Percentiles rank a stretch among this genome's conserved stretches.
Evolutionary conservation across 1,140 invertebrate genomes (phyloP).

Genomic region (Caenorhabditis brenneri): DNA sequence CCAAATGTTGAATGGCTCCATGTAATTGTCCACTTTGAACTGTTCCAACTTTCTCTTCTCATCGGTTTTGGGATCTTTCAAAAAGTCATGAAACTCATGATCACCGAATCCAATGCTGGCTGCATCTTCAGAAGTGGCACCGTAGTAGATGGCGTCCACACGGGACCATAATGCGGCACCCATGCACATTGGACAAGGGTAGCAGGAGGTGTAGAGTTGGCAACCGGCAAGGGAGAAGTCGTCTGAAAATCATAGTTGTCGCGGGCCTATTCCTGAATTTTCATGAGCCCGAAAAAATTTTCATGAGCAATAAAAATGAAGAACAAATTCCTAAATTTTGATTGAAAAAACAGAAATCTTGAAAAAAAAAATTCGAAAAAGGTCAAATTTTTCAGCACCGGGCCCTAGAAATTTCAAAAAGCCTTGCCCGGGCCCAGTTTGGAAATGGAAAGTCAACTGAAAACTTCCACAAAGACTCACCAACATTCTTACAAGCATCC

Average conservation of each 20-base stretch:
- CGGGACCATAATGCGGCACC: constrained; percentile 64
- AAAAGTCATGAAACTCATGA: constrained; percentile 61
- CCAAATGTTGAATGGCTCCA: constrained; percentile 15
- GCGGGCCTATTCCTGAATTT: neutral
- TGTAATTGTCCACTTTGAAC: constrained; percentile 11
- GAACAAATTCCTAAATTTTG: too few relatives aligned
- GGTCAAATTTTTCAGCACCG: too few relatives aligned
- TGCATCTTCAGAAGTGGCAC: constrained; percentile 60
- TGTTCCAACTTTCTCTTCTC: constrained; percentile 15
- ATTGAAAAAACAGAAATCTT: too few relatives aligned
- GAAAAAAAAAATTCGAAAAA: too few relatives aligned
- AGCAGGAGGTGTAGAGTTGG: constrained; percentile 65
- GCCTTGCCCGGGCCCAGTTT: too few relatives aligned
- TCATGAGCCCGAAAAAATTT: neutral
- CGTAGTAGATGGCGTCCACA: constrained; percentile 64
- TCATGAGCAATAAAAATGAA: too few relatives aligned
- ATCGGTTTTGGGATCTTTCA: constrained; percentile 39
- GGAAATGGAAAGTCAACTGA: too few relatives aligned
- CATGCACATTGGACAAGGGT: constrained; percentile 70
- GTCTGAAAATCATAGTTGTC: too few relatives aligned
- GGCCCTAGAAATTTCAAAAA: too few relatives aligned
- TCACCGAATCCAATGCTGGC: constrained; percentile 61
- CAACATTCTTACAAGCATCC: constrained; percentile 58
- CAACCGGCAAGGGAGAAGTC: constrained; percentile 62
- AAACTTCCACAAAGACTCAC: neutral